Evolutionary conservation across 2,797 vertebrate genomes (phyloP).

Genomic region (Gymnopithys bicolor): DNA sequence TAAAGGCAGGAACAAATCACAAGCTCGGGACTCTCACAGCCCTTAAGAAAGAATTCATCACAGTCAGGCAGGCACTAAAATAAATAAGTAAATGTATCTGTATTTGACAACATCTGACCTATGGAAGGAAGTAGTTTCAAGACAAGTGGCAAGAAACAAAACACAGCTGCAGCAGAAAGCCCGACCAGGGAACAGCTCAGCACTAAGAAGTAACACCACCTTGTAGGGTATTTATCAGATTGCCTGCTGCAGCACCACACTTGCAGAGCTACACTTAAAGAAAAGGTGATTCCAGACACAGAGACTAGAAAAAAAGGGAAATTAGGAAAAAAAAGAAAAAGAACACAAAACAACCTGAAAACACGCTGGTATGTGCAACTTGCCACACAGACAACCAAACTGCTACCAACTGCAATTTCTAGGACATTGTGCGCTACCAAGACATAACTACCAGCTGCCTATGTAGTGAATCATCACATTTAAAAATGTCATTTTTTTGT

Average conservation of each 20-base stretch:
- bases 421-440: conserved; percentile 47
- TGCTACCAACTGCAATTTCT: conserved; percentile 38
- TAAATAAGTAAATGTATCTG: conserved; percentile 45
- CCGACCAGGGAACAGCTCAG: background rate
- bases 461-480: conserved; percentile 43
- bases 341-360: background rate
- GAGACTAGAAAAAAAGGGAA: background rate
- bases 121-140: conserved; percentile 43
- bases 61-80: background rate
- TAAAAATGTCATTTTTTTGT: conserved; percentile 1
- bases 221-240: background rate
- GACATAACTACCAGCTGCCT: conserved; percentile 51
- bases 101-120: conserved; percentile 50
- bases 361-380: background rate
- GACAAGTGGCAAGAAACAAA: conserved; percentile 49
- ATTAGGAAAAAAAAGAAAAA: background rate
- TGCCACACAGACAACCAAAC: conserved; percentile 2
- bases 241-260: background rate
- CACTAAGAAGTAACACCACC: background rate
- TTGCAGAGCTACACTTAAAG: background rate
- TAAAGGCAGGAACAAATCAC: conserved; percentile 20
- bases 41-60: conserved; percentile 7
- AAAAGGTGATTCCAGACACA: background rate
- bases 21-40: background rate
- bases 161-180: conserved; percentile 35